Conservation (phyloP, 1,140 invertebrate species). For the Eurytemora carolleeae region DNA sequence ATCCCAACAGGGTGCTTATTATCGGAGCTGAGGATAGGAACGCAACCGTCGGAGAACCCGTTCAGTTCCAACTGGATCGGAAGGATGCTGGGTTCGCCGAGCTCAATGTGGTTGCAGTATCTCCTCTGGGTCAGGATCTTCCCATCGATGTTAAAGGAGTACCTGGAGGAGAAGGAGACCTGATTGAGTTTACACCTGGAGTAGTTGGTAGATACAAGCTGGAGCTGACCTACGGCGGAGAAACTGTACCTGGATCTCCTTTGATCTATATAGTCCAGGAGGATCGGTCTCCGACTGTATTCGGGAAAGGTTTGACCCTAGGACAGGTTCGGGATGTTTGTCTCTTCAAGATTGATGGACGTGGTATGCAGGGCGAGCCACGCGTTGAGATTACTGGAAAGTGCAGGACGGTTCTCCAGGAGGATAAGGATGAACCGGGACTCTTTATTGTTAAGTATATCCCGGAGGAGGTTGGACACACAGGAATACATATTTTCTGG, state of each 20-base stretch:
- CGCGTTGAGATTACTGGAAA: conserved; percentile 38
- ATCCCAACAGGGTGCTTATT: conserved; percentile 47
- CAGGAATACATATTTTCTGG: conserved; percentile 47
- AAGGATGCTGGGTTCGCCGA: conserved; percentile 71
- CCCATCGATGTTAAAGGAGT: conserved; percentile 55
- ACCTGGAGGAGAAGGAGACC: conserved; percentile 41
- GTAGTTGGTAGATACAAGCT: conserved; percentile 75
- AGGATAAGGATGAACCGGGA: conserved; percentile 30
- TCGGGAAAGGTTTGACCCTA: conserved; percentile 3
- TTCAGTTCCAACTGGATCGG: conserved; percentile 45
- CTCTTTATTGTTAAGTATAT: conserved; percentile 42
- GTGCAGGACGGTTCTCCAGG: conserved; percentile 36
- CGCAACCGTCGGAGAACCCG: conserved; percentile 18
- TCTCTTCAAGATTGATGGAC: conserved; percentile 1
- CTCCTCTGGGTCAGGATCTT: conserved; percentile 65
- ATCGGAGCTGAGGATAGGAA: background rate
- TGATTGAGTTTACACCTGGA: conserved; percentile 64
- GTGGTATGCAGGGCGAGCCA: conserved; percentile 20
- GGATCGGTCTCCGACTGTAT: background rate
- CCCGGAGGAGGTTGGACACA: conserved; percentile 47
- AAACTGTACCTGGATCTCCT: conserved; percentile 32
- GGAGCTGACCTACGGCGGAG: conserved; percentile 63
- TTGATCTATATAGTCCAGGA: conserved; percentile 20
- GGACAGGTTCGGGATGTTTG: conserved; percentile 1
- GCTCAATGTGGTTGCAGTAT: conserved; percentile 64